Conservation (phyloP, 2,113 vertebrate species). For the Psophia crepitans region DNA sequence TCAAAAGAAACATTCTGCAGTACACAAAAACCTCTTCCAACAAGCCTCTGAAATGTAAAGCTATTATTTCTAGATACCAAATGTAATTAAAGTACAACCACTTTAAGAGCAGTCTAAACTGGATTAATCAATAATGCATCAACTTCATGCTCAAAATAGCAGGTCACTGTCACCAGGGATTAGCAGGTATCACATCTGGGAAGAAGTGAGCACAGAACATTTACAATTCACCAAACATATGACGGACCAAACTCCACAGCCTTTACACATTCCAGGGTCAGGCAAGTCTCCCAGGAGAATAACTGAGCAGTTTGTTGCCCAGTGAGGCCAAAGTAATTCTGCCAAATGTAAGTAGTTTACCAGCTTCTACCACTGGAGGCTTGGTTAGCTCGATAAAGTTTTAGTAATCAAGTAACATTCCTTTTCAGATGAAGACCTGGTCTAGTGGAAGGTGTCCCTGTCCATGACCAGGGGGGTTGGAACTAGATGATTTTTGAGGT, state of each 20-base stretch:
- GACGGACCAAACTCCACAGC: not conserved
- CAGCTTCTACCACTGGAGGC: not conserved
- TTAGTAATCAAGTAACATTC: not conserved
- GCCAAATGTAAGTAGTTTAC: not conserved
- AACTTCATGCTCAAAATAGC: slow-evolving; percentile 33
- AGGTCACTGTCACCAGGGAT: not conserved
- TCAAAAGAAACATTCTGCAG: not conserved
- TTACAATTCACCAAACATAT: not conserved
- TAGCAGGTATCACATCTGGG: not conserved
- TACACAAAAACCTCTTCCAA: not conserved
- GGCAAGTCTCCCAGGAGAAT: not conserved
- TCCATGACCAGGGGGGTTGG: too few relatives aligned
- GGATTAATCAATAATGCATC: slow-evolving; percentile 52
- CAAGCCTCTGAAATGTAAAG: slow-evolving; percentile 1
- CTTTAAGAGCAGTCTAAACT: not conserved
- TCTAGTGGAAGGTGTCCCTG: too few relatives aligned
- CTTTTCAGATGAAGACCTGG: not conserved
- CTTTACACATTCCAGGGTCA: not conserved
- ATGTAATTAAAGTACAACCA: slow-evolving; percentile 21
- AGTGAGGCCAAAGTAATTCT: not conserved
- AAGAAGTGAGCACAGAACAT: not conserved
- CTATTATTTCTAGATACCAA: slow-evolving; percentile 10
- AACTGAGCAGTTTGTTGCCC: not conserved
- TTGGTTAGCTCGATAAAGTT: not conserved
- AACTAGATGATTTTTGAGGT: too few relatives aligned